Percentiles rank a stretch among this genome's conserved stretches.
Conservation (phyloP, 2,888 invertebrate genomes). For the Cosmopolites sordidus region DNA sequence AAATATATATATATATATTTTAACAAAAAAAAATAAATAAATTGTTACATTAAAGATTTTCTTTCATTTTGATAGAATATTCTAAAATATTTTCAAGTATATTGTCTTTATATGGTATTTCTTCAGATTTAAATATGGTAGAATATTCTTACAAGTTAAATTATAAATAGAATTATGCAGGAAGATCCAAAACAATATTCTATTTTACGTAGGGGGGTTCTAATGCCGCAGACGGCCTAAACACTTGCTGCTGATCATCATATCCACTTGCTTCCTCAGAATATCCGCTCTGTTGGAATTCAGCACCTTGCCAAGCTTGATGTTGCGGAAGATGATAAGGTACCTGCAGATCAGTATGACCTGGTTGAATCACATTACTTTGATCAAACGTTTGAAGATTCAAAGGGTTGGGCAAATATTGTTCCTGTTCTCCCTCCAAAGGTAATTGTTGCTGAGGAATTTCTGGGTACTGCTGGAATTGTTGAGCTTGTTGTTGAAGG, state of each 20-base stretch:
- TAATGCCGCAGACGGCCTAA: constrained; percentile 35
- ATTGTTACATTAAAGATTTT: too few relatives aligned
- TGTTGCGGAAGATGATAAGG: constrained; percentile 41
- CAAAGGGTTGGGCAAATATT: constrained; percentile 11
- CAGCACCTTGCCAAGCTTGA: constrained; percentile 15
- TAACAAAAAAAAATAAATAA: too few relatives aligned
- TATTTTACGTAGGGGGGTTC: constrained; percentile 38
- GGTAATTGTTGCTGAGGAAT: constrained; percentile 30
- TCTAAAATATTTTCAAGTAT: too few relatives aligned
- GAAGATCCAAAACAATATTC: too few relatives aligned
- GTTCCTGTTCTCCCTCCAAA: constrained; percentile 21
- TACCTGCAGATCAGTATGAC: constrained; percentile 41
- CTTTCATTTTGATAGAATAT: too few relatives aligned
- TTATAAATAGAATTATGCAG: too few relatives aligned
- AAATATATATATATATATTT: too few relatives aligned
- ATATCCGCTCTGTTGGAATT: constrained; percentile 9
- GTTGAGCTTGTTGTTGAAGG: neutral
- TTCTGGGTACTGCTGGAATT: constrained; percentile 21
- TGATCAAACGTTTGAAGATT: constrained; percentile 25
- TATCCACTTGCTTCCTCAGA: constrained; percentile 13
- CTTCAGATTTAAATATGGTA: too few relatives aligned
- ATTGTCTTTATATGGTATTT: too few relatives aligned
- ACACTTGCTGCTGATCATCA: constrained; percentile 20
- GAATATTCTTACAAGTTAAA: too few relatives aligned
- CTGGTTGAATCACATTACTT: constrained; percentile 37